phyloP scores from a whole-genome alignment of 2,113 vertebrate genomes.

The Fulmarus glacialis region DNA sequence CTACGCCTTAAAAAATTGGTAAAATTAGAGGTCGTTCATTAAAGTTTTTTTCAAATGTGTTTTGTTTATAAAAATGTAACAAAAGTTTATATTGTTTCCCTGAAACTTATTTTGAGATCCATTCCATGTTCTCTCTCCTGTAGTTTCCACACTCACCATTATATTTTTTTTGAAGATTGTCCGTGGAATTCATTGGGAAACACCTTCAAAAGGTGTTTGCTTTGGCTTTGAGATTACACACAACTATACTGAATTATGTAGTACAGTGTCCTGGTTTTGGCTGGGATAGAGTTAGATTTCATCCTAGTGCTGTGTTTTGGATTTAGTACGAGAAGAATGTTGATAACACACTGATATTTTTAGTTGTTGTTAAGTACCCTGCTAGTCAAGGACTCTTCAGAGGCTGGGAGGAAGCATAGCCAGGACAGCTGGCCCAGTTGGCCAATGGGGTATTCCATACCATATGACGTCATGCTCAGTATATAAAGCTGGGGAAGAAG shows the following conservation, averaged over 20 bases:
- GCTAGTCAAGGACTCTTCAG: no score
- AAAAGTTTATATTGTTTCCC: not conserved
- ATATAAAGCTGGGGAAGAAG: no score
- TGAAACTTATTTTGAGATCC: not conserved
- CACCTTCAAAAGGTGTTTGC: not conserved
- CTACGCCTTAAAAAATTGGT: fast-evolving
- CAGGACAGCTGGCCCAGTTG: no score
- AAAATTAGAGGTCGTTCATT: not conserved
- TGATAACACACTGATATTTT: no score
- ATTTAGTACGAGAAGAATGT: no score
- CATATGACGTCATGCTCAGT: no score
- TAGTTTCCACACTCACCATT: not conserved
- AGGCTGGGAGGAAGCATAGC: no score
- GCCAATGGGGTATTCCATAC: no score
- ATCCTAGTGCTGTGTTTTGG: no score
- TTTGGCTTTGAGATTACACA: not conserved
- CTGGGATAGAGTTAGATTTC: no score
- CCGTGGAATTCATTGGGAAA: not conserved
- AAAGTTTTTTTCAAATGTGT: not conserved
- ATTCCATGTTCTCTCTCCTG: not conserved
- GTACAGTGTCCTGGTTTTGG: not conserved
- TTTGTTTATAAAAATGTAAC: not conserved
- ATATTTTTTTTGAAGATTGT: not conserved
- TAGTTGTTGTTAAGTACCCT: no score
- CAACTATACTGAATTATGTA: not conserved